A percentile compares a stretch with the other conserved stretches of the same genome.
These are phyloP conservation scores for Enteromius mattozi DNA, from an alignment of 2,797 vertebrate genomes.

Conservation along the genomic window DNA sequence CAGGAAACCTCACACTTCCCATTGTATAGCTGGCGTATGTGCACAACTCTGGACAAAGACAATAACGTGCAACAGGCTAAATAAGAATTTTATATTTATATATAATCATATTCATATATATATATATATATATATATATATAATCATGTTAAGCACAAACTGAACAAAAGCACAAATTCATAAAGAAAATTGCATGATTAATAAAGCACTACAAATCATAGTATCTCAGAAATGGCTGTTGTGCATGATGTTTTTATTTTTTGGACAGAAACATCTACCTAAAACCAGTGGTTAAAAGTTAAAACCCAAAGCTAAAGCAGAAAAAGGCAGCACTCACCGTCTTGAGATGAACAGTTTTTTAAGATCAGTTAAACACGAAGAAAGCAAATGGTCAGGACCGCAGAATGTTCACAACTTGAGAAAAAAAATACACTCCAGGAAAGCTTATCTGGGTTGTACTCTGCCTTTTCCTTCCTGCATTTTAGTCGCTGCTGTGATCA, in stretches of 20 bases:
- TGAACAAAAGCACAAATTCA: neutral
- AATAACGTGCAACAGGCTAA: neutral
- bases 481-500: neutral
- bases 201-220: neutral
- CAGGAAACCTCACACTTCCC: slow-evolving; percentile 1
- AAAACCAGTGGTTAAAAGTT: too few species aligned
- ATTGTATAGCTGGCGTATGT: slow-evolving; percentile 20
- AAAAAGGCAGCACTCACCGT: neutral
- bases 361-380: neutral
- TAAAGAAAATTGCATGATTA: neutral
- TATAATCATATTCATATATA: too few species aligned
- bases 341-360: neutral
- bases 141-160: neutral
- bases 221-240: neutral
- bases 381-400: neutral
- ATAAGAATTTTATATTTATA: neutral
- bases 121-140: too few species aligned
- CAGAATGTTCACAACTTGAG: neutral
- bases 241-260: neutral
- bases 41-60: neutral
- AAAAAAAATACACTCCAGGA: neutral
- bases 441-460: neutral
- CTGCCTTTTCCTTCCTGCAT: neutral
- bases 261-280: neutral
- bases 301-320: neutral